phyloP scores from a whole-genome alignment of 2,797 vertebrate species.

The Taeniopygia guttata region DNA sequence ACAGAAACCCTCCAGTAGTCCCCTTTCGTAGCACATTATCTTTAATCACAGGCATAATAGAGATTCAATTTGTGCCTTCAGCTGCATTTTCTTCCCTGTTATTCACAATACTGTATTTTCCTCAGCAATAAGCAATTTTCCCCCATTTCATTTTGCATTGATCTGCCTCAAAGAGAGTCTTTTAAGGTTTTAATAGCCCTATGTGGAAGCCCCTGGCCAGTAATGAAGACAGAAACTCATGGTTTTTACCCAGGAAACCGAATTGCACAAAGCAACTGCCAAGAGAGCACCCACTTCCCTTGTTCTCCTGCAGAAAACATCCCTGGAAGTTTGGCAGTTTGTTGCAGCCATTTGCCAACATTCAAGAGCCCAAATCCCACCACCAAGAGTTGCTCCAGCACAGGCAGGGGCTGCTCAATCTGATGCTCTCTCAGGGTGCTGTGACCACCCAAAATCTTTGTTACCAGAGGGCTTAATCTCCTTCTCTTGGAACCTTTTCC shows the following conservation, averaged over 20 bases:
- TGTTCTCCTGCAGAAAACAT: constrained; percentile 27
- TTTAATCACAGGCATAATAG: constrained; percentile 64
- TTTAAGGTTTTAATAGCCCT: not conserved
- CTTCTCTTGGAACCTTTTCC: not conserved
- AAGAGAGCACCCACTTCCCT: not conserved
- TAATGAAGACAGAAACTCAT: not conserved
- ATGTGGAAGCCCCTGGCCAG: not conserved
- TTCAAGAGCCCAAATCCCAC: not conserved
- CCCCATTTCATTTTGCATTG: constrained; percentile 9
- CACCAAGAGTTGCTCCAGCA: not conserved
- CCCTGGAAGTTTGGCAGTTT: not conserved
- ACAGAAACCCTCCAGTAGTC: not conserved
- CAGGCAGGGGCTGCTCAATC: accelerated
- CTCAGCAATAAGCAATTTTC: constrained; percentile 29
- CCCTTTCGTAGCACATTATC: constrained; percentile 51
- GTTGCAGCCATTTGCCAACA: not conserved
- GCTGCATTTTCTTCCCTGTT: constrained; percentile 45
- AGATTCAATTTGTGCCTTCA: not conserved
- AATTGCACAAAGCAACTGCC: not conserved
- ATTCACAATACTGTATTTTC: constrained; percentile 32
- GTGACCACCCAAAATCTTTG: not conserved
- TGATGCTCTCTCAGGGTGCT: not conserved
- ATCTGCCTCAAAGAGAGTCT: not conserved
- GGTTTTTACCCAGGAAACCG: constrained; percentile 1
- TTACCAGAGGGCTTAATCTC: not conserved